Conservation (phyloP, 2,888 invertebrate genomes). For the Marasmarcha lunaedactyla region DNA sequence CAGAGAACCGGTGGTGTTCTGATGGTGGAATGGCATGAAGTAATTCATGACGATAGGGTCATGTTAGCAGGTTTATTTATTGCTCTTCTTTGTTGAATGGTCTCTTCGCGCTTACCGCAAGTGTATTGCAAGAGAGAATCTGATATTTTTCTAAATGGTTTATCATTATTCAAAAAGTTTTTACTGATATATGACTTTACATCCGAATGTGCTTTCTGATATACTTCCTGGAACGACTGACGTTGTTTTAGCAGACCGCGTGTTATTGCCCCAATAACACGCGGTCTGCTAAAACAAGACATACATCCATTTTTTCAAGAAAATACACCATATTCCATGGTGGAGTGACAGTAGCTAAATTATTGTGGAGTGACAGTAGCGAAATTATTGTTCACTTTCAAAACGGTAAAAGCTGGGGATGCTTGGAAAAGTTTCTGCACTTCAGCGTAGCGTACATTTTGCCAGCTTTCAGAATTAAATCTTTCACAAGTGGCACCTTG, state of each 20-base stretch:
- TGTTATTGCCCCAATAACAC: conserved; percentile 12
- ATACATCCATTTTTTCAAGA: conserved; percentile 9
- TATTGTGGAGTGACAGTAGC: conserved; percentile 12
- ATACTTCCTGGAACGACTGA: conserved; percentile 7
- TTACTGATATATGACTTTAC: conserved; percentile 2
- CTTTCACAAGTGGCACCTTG: conserved; percentile 5
- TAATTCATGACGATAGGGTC: conserved; percentile 7
- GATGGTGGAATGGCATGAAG: conserved; percentile 16
- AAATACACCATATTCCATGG: conserved; percentile 5
- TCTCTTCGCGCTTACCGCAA: conserved; percentile 10
- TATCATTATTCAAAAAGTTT: conserved; percentile 3
- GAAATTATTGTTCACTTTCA: conserved; percentile 11
- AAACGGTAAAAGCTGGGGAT: conserved; percentile 11
- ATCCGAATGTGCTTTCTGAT: background rate
- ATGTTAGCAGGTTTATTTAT: conserved; percentile 11
- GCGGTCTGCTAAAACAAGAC: too few species aligned
- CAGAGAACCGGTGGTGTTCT: conserved; percentile 11
- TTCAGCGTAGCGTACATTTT: conserved; percentile 12
- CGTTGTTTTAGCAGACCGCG: conserved; percentile 10
- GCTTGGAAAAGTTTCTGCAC: conserved; percentile 15
- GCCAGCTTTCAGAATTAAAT: conserved; percentile 1
- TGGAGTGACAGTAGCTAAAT: conserved; percentile 12
- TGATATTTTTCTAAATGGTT: conserved; percentile 8
- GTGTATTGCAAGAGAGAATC: conserved; percentile 10
- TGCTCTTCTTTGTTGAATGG: conserved; percentile 6